Evolutionary conservation across 2,888 invertebrate species (phyloP), one percentile per base, ranked within the genome.

Genomic region (Sialis lutaria): DNA sequence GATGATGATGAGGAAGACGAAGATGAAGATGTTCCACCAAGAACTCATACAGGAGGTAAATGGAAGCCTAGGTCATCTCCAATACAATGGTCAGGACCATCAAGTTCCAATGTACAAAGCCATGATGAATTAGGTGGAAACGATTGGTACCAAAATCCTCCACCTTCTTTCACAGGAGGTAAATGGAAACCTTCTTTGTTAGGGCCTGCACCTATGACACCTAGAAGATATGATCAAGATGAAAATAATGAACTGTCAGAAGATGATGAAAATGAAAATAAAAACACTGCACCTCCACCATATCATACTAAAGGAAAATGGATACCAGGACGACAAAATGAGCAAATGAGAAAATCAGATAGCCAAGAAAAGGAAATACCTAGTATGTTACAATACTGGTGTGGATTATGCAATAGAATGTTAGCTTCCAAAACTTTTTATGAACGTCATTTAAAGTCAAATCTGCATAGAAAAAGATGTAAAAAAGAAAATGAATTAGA

Each of bases 251-350:
- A 42, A 10, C 42, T 30, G 31, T 42, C 42, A n/a, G 67, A 69
- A 12, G 64, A 72, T 12, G 68, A 69, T 30, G 70, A 72, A 6
- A 49, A 52, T 40, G 67, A 70, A 56, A 69, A 68, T 54, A 69
- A 67, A 46, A 35, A 35, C 9, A 13, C 33, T 46, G 71, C 72
- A 52, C 82, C 82, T 2, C 80, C 82, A 0, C 77, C 79, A 4
- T 74, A 73, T 37, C 75, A 84, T 55, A 83, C 83, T 0, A 78
- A 77, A 60, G 85, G 84, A 1, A 89, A 89, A 68, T 88, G 87
- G 87, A 73, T 84, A 45, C 86, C 84, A 1, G 82, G 82, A 35
- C 37, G 44, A 41, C 40, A 40, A 34, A 43, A 35, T 32, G 47
- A 44, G 4, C 47, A 49, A 34, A 47, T 50, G 33, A 42, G 32